Percentiles rank a stretch among this genome's conserved stretches.
These are phyloP conservation scores for Diplazon laetatorius DNA, from an alignment of 2,888 invertebrate genomes.

Conservation along the genomic window DNA sequence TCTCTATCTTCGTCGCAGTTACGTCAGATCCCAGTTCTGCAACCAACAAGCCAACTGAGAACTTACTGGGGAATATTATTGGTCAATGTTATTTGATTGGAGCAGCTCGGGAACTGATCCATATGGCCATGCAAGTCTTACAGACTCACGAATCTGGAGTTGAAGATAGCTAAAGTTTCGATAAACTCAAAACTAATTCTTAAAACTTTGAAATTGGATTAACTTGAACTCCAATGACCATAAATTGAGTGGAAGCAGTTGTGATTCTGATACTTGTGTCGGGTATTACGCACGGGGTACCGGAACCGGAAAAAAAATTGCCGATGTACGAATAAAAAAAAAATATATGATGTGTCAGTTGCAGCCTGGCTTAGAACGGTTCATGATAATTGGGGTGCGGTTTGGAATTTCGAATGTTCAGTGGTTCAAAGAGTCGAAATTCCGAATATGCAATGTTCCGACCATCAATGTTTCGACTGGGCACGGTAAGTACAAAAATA, in stretches of 20 bases:
- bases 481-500: no score
- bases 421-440: no score
- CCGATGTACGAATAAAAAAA: background rate
- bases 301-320: background rate
- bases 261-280: constrained; percentile 1
- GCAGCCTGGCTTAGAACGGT: constrained; percentile 59
- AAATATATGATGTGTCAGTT: constrained; percentile 35
- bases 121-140: background rate
- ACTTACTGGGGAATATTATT: constrained; percentile 18
- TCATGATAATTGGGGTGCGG: background rate
- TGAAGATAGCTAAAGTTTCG: background rate
- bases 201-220: background rate
- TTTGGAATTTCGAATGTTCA: no score
- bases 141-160: no score
- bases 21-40: constrained; percentile 62
- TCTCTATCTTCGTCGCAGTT: constrained; percentile 39
- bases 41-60: constrained; percentile 60
- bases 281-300: background rate
- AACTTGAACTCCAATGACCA: no score
- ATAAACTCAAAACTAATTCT: background rate
- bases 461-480: no score
- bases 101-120: background rate
- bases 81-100: background rate
- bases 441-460: no score
- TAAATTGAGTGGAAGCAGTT: no score